Evolutionary conservation across 2,797 vertebrate genomes (phyloP), one percentile per base, ranked within the genome.

Genomic region (Myotis planiceps): DNA sequence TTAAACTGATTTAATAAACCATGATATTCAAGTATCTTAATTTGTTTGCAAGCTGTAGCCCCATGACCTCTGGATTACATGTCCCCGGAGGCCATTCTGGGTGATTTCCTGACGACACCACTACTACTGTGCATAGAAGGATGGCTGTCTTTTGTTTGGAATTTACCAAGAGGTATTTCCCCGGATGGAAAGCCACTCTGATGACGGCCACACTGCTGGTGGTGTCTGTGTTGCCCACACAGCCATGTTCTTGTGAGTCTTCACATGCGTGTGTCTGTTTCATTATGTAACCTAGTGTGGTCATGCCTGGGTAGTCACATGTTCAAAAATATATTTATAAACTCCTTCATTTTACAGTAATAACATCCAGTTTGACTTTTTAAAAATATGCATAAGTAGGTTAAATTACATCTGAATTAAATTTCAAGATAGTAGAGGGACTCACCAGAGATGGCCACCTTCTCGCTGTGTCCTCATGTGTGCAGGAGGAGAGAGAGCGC

Each of bases 171-270:
- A 53, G 34, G 5, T n/a, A 21, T 53, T 37, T 19, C n/a, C 60
- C 4, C 12, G 19, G 1, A 34, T 29, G 65, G 21, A 39, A 65
- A 19, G 18, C 9, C 75, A 15, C 2, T 10, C 1, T 6, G 0
- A 37, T 8, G 29, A 19, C 1, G 7, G 72, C 65, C 37, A 25
- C 37, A 8, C 34, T 15, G 63, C 58, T 51, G 65, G 51, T 9
- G n/a, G 21, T 29, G 19, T 71, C 16, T 37, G 37, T 29, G n/a
- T 4, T 34, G 10, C n/a, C 23, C 3, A 0, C 16, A 5, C 6
- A 47, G 71, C 39, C 4, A 0, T 2, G 1, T 13, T 34, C n/a
- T 29, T 18, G 16, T 27, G 76, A 69, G 65, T 47, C 49, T 79
- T 58, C 23, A 4, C n/a, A 10, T 2, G 5, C 6, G 13, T 49